These are phyloP conservation scores for Rhea pennata DNA, from an alignment of 2,113 vertebrate genomes.

Conservation along the genomic window DNA sequence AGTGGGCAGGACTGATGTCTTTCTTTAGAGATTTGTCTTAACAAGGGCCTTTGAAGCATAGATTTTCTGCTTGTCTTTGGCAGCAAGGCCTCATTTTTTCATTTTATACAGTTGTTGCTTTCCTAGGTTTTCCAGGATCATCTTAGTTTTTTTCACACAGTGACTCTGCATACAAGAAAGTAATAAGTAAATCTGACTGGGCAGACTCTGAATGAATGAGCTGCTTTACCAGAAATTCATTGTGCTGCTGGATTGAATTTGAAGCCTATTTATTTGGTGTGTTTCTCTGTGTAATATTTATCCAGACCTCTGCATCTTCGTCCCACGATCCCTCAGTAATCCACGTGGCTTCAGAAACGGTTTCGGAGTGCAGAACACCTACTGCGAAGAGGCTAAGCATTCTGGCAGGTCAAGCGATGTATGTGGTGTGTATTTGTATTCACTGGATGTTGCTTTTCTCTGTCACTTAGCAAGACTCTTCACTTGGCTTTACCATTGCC, in stretches of 20 bases:
- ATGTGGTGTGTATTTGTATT: neutral
- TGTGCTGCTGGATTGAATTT: neutral
- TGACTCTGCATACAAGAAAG: rapidly evolving
- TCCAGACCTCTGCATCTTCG: neutral
- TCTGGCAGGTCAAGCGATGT: neutral
- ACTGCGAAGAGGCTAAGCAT: neutral
- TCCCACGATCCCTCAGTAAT: neutral
- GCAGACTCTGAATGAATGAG: neutral
- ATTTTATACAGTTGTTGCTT: neutral
- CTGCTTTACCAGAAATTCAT: neutral
- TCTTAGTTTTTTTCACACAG: neutral
- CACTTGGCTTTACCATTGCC: neutral
- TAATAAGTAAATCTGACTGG: rapidly evolving
- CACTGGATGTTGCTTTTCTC: neutral
- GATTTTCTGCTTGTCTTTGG: neutral
- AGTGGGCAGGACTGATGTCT: neutral
- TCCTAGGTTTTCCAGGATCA: neutral
- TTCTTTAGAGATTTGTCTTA: neutral
- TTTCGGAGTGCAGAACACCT: neutral
- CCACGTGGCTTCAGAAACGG: neutral
- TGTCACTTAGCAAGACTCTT: neutral
- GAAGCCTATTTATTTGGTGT: rapidly evolving
- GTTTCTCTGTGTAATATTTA: neutral
- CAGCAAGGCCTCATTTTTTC: neutral
- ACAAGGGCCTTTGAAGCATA: neutral